A percentile compares a stretch with the other conserved stretches of the same genome.
These are phyloP conservation scores for Chirona hameri DNA, from an alignment of 2,888 invertebrate genomes.

Conservation along the genomic window DNA sequence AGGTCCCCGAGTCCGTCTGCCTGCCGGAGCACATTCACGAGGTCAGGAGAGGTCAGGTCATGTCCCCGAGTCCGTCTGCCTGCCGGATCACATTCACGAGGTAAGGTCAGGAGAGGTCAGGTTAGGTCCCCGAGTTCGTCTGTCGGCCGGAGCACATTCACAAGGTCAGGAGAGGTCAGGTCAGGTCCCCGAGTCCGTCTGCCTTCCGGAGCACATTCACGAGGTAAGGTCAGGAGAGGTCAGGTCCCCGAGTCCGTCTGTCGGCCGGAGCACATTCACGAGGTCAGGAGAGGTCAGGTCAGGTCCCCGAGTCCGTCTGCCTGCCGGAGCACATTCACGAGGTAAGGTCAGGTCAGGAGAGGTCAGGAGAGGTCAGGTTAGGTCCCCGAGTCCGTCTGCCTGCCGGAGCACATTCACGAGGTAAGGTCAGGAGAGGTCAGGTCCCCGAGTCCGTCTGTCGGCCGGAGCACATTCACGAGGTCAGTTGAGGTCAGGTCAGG, in stretches of 20 bases:
- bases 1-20: constrained; percentile 97
- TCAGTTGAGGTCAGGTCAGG: neutral
- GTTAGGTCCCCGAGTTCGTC: constrained; percentile 96
- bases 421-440: too few species aligned
- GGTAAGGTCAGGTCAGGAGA: neutral
- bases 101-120: too few species aligned
- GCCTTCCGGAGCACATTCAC: constrained; percentile 94
- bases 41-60: neutral
- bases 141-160: constrained; percentile 97
- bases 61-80: constrained; percentile 92
- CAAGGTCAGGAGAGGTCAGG: constrained; percentile 53
- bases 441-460: constrained; percentile 97
- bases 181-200: constrained; percentile 86
- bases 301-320: constrained; percentile 91
- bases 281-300: constrained; percentile 47
- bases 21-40: constrained; percentile 97
- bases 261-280: constrained; percentile 95
- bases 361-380: too few species aligned
- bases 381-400: constrained; percentile 92
- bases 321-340: constrained; percentile 97
- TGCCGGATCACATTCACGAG: constrained; percentile 96
- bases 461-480: constrained; percentile 93
- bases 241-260: constrained; percentile 98
- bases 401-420: constrained; percentile 96
- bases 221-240: constrained; percentile 59